phyloP scores from a whole-genome alignment of 2,797 vertebrate species.

The Anguilla pacifica region DNA sequence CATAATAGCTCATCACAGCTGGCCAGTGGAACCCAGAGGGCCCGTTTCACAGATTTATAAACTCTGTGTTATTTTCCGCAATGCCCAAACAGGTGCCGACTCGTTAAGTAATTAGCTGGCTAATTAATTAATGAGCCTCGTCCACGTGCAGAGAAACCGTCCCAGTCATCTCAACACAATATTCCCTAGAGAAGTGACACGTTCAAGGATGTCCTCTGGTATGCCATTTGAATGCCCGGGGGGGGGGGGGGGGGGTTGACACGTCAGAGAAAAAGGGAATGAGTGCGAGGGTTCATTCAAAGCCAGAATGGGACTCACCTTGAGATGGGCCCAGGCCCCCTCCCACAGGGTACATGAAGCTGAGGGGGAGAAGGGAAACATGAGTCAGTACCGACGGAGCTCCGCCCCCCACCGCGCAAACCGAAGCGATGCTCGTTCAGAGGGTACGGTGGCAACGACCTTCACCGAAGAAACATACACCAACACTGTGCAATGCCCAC shows the following conservation, averaged over 20 bases:
- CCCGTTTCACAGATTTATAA: not conserved
- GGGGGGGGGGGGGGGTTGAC: not conserved
- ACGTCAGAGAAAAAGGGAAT: not conserved
- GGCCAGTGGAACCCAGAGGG: not conserved
- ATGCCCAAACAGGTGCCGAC: not conserved
- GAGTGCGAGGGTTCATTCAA: not conserved
- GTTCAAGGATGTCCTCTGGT: not conserved
- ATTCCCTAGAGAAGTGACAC: not conserved
- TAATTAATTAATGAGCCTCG: not conserved
- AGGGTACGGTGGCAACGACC: not conserved
- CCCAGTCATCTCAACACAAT: not conserved
- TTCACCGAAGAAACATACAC: not conserved
- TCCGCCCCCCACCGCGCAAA: not conserved
- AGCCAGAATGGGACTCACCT: slow-evolving; percentile 74
- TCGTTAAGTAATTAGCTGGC: not conserved
- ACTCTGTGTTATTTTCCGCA: not conserved
- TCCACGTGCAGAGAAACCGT: not conserved
- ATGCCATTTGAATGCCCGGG: not conserved
- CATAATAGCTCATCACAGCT: not conserved
- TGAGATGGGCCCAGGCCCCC: slow-evolving; percentile 87
- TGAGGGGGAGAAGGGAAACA: slow-evolving; percentile 54
- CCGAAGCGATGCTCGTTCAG: not conserved
- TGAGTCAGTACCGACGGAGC: not conserved
- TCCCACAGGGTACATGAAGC: slow-evolving; percentile 94
- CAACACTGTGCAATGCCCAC: not conserved